Evolutionary conservation across 2,797 vertebrate genomes (phyloP).

Genomic region (Sebastes aleutianus): DNA sequence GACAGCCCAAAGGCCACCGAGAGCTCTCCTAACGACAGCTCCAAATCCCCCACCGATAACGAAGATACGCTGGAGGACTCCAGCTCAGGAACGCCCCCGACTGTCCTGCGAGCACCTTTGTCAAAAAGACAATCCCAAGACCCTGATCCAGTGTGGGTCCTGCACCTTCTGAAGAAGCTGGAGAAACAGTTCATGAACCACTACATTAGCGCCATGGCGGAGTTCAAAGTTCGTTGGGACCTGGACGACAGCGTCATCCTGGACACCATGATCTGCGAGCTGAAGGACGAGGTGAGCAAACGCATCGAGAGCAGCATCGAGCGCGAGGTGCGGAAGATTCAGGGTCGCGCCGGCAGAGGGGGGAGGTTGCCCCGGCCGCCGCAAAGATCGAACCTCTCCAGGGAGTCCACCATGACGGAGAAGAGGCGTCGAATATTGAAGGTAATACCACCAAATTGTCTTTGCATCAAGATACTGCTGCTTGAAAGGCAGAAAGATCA

Average conservation of each 20-base stretch:
- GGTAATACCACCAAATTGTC: slow-evolving; percentile 39
- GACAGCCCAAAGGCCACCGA: slow-evolving; percentile 62
- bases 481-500: background rate
- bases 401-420: slow-evolving; percentile 80
- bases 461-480: background rate
- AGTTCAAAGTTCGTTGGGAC: slow-evolving; percentile 90
- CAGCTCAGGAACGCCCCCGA: slow-evolving; percentile 44
- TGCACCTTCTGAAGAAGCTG: slow-evolving; percentile 86
- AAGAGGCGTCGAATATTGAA: slow-evolving; percentile 83
- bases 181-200: slow-evolving; percentile 91
- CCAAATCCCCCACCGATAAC: slow-evolving; percentile 70
- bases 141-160: slow-evolving; percentile 86
- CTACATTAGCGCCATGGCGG: slow-evolving; percentile 83
- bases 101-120: slow-evolving; percentile 12
- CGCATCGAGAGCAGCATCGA: slow-evolving; percentile 86
- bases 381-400: slow-evolving; percentile 24
- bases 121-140: slow-evolving; percentile 65
- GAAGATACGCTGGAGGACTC: slow-evolving; percentile 61
- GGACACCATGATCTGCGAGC: slow-evolving; percentile 86
- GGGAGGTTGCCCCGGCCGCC: slow-evolving; percentile 68
- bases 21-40: slow-evolving; percentile 61
- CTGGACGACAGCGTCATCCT: slow-evolving; percentile 81
- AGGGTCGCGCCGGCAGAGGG: slow-evolving; percentile 58
- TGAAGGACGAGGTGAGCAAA: slow-evolving; percentile 85
- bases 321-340: slow-evolving; percentile 86